Percentiles rank a stretch among this genome's conserved stretches.
phyloP scores from a whole-genome alignment of 2,113 vertebrate species.

The Amphiprion percula region DNA sequence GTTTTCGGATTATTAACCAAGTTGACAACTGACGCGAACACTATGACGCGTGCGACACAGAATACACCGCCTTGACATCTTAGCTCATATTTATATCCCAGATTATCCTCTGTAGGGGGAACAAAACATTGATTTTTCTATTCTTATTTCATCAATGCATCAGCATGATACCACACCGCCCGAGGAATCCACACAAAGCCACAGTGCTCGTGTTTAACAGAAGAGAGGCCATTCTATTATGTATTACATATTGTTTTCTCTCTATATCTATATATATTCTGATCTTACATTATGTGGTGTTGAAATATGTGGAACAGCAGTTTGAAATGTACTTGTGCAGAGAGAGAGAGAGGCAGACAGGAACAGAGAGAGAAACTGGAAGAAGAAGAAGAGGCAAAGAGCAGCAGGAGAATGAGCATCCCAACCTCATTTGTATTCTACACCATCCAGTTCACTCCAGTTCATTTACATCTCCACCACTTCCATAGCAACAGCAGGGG shows the following conservation, averaged over 20 bases:
- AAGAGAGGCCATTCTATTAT: background rate
- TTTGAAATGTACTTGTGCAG: constrained; percentile 33
- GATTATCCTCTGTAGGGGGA: constrained; percentile 22
- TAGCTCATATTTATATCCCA: constrained; percentile 41
- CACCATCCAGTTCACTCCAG: constrained; percentile 88
- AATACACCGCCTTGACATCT: constrained; percentile 24
- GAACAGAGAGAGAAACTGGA: constrained; percentile 37
- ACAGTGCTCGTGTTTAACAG: background rate
- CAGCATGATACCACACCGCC: background rate
- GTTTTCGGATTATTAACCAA: constrained; percentile 47
- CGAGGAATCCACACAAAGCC: background rate
- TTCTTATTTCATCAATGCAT: constrained; percentile 37
- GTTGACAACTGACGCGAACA: constrained; percentile 45
- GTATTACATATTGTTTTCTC: background rate
- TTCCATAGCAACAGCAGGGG: constrained; percentile 90
- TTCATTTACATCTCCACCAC: constrained; percentile 92
- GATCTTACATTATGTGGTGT: background rate
- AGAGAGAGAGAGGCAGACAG: constrained; percentile 27
- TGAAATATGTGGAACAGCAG: constrained; percentile 23
- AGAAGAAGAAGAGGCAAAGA: constrained; percentile 58
- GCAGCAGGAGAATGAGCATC: constrained; percentile 78
- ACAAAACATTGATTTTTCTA: constrained; percentile 28
- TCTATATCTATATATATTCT: background rate
- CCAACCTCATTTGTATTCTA: constrained; percentile 92
- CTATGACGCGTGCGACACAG: constrained; percentile 21